These are phyloP conservation scores for Drosophila greeni DNA, from an alignment of 2,888 invertebrate genomes.

Conservation along the genomic window DNA sequence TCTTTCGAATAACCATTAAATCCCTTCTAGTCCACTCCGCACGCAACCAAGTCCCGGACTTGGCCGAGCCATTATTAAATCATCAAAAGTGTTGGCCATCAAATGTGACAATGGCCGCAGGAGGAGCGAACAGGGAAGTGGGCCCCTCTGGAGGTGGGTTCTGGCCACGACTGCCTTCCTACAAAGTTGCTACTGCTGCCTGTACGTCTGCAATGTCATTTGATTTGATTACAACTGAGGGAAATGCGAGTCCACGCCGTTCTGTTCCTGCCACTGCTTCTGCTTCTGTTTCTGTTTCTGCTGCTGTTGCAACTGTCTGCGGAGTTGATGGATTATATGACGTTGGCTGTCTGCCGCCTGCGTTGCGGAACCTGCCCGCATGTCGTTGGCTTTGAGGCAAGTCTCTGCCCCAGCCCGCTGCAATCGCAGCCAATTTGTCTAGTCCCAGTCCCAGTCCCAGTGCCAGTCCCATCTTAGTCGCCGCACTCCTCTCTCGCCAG, in stretches of 20 bases:
- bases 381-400: slow-evolving; percentile 51
- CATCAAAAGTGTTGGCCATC: slow-evolving; percentile 68
- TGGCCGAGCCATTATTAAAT: slow-evolving; percentile 55
- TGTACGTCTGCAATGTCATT: slow-evolving; percentile 61
- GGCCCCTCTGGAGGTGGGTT: not conserved
- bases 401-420: slow-evolving; percentile 19
- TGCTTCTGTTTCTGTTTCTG: slow-evolving; percentile 1
- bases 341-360: slow-evolving; percentile 33
- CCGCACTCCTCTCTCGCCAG: slow-evolving; percentile 2
- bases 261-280: not conserved
- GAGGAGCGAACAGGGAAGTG: slow-evolving; percentile 23
- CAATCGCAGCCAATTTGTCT: slow-evolving; percentile 67
- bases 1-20: slow-evolving; percentile 25
- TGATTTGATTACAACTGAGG: slow-evolving; percentile 65
- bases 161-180: slow-evolving; percentile 11
- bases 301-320: slow-evolving; percentile 57
- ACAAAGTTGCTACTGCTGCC: slow-evolving; percentile 39
- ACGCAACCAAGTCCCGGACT: not conserved
- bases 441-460: slow-evolving; percentile 6
- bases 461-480: slow-evolving; percentile 1
- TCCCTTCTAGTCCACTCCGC: slow-evolving; percentile 4
- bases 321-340: slow-evolving; percentile 65
- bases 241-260: slow-evolving; percentile 51
- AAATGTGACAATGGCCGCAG: slow-evolving; percentile 62
- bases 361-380: slow-evolving; percentile 48